Evolutionary conservation across 1,140 invertebrate genomes (phyloP), one percentile per base, ranked within the genome.

Genomic region (Drosophila takahashii): DNA sequence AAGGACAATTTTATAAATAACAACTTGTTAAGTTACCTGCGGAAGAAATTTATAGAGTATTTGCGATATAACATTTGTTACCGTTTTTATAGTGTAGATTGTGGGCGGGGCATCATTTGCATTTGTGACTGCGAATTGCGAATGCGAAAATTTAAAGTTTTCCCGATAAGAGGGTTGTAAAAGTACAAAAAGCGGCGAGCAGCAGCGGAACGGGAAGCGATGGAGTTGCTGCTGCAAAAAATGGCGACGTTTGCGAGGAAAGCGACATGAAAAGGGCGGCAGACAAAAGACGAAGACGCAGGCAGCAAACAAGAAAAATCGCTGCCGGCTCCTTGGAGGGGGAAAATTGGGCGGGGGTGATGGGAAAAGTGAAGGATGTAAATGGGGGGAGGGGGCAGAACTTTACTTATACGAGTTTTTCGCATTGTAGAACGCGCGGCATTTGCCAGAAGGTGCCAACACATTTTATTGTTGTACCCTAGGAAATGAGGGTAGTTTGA

Each of bases 101-200:
- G 72, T 69, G 61, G 65, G 77, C 66, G 80, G 60, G 67, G 73
- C 83, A 65, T 57, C 83, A 86, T 86, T 86, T 86, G 83, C 83
- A 86, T 86, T 86, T 87, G 75, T 75, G 75, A 86, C 74, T 86
- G 83, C 65, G 83, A 87, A 87, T 83, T 87, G 81, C 83, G 81
- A 87, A 87, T 87, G 75, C 83, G 81, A 85, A 85, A 85, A 79
- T 83, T 86, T 86, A 86, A 86, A 86, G 83, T 86, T 86, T 85
- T 89, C 75, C 50, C 61, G 83, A 86, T 86, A 86, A 86, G 83
- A 86, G 83, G 83, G 83, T 86, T 86, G 83, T 89, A 89, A 87
- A 86, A 85, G 75, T 41, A 79, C 80, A 84, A 84, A 66, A 75
- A 87, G 64, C 51, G 48, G 54, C 60, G 54, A 67, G 22, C 42